phyloP scores from a whole-genome alignment of 2,797 vertebrate species.

The Sebastes diploproa region DNA sequence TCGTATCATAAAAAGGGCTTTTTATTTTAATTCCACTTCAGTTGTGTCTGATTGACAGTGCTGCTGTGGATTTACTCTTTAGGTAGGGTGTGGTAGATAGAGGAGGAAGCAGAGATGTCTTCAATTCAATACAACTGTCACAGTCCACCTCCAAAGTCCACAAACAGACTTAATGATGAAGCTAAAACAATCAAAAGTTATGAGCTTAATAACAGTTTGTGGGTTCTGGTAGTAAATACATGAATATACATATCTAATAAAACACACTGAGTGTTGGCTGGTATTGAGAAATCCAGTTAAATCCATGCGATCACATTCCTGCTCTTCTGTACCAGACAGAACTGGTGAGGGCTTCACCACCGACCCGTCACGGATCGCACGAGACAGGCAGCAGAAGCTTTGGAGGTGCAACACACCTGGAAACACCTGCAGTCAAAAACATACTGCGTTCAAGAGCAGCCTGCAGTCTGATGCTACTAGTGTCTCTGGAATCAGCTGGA shows the following conservation, averaged over 20 bases:
- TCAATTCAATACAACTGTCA: not conserved
- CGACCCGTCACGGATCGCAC: not conserved
- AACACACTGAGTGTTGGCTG: not conserved
- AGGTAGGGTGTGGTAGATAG: not conserved
- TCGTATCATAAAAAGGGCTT: not conserved
- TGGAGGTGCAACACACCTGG: not conserved
- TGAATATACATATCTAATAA: not conserved
- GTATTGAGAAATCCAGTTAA: not conserved
- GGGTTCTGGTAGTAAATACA: not conserved
- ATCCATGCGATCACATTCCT: not conserved
- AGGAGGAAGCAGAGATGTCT: not conserved
- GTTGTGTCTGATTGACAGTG: not conserved
- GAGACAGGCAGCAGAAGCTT: not conserved
- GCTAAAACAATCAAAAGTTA: not conserved
- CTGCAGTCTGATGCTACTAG: not conserved
- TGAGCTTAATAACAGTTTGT: not conserved
- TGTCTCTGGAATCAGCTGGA: too few species aligned
- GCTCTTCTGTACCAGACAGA: not conserved
- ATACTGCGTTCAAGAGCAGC: not conserved
- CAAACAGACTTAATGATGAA: not conserved
- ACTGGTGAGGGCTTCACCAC: not conserved
- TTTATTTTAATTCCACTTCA: not conserved
- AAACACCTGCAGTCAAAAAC: not conserved
- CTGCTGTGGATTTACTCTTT: not conserved
- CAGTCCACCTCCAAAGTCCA: not conserved